phyloP scores from a whole-genome alignment of 2,113 vertebrate species.

The Chaetodon trifascialis region DNA sequence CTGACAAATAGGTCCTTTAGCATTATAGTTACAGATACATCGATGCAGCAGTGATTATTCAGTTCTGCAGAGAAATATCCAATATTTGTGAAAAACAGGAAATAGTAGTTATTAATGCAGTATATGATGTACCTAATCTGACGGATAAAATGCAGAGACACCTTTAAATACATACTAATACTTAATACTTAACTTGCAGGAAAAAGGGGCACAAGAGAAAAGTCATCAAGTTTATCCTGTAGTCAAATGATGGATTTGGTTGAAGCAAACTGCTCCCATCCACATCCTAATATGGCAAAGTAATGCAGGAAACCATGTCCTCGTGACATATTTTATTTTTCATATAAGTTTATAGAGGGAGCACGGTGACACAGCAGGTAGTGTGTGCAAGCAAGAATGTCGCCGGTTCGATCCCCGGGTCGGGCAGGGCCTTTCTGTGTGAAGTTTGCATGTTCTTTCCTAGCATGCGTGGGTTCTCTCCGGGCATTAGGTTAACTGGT shows the following conservation, averaged over 20 bases:
- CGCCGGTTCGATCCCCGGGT: no score
- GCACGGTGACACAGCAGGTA: no score
- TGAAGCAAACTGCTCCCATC: conserved; percentile 4
- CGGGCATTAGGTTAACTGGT: no score
- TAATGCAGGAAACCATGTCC: neutral
- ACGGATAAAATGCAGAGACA: neutral
- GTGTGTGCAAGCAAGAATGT: no score
- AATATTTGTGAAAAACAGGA: conserved; percentile 13
- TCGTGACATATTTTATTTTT: neutral
- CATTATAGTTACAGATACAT: neutral
- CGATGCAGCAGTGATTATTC: neutral
- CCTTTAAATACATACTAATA: no score
- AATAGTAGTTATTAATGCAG: conserved; percentile 8
- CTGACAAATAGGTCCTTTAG: neutral
- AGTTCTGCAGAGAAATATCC: neutral
- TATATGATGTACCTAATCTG: neutral
- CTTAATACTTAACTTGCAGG: no score
- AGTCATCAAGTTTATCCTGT: neutral
- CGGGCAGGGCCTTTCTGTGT: no score
- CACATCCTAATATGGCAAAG: neutral
- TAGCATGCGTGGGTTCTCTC: no score
- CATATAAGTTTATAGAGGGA: no score
- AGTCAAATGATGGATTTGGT: conserved; percentile 6
- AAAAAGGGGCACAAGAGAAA: conserved; percentile 2
- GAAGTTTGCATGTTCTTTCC: no score